Evolutionary conservation across 2,888 invertebrate genomes (phyloP).

Genomic region (Himalopsyche kuldschensis): DNA sequence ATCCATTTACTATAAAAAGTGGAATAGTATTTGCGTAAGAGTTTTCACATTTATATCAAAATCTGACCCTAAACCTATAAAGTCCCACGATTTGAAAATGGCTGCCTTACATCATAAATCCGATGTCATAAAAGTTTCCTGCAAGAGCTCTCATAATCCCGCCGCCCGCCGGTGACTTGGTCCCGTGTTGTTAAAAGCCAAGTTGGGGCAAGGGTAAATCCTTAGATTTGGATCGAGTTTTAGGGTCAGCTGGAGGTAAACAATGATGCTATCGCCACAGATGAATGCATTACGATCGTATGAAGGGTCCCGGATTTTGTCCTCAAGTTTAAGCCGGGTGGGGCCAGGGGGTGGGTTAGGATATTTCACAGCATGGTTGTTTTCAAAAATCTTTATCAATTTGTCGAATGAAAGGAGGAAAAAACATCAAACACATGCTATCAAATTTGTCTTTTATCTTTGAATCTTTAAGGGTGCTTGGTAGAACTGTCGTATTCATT

Average conservation of each 20-base stretch:
- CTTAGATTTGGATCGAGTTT: conserved; percentile 16
- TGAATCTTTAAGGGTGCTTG: too few relatives aligned
- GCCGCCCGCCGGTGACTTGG: conserved; percentile 23
- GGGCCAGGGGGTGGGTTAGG: background rate
- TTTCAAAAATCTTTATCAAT: background rate
- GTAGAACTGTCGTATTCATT: too few relatives aligned
- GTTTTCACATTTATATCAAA: background rate
- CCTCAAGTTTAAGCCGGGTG: background rate
- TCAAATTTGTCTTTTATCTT: too few relatives aligned
- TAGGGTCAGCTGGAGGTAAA: conserved; percentile 10
- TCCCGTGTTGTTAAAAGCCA: conserved; percentile 25
- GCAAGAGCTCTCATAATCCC: conserved; percentile 32
- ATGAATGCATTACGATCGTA: conserved; percentile 11
- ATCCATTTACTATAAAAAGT: too few relatives aligned
- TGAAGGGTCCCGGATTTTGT: background rate
- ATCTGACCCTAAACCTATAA: background rate
- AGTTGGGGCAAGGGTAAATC: conserved; percentile 14
- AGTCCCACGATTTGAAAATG: background rate
- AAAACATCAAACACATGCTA: background rate
- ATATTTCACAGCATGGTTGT: background rate
- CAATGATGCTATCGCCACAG: conserved; percentile 8
- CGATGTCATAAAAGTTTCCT: conserved; percentile 34
- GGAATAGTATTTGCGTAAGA: background rate
- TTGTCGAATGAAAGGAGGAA: background rate
- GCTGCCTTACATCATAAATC: conserved; percentile 26